Conservation (phyloP, 1,140 invertebrate genomes). For the Neotoxoptera formosana region DNA sequence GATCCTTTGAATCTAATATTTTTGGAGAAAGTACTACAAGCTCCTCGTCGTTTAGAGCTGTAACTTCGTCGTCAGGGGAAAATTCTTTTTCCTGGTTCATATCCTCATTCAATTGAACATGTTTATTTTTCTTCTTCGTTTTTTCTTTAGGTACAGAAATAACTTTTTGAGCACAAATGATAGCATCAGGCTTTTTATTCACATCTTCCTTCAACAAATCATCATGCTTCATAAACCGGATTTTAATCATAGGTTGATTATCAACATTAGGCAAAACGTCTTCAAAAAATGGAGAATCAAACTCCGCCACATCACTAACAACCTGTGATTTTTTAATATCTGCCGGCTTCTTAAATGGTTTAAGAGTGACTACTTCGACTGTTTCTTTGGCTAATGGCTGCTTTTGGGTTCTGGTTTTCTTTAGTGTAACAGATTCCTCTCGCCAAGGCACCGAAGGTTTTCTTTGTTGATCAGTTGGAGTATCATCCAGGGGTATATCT, state of each 20-base stretch:
- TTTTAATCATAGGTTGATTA: conserved; percentile 15
- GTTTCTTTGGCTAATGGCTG: conserved; percentile 63
- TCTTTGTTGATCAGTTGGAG: not conserved
- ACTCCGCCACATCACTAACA: too few relatives aligned
- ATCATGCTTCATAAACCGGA: not conserved
- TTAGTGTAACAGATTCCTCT: conserved; percentile 61
- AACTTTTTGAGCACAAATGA: conserved; percentile 28
- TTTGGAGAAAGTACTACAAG: not conserved
- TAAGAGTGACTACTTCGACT: conserved; percentile 65
- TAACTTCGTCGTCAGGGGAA: conserved; percentile 54
- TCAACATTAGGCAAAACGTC: not conserved
- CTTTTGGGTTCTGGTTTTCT: conserved; percentile 60
- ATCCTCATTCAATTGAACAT: conserved; percentile 58
- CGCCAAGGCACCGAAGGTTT: conserved; percentile 60
- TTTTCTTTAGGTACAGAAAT: conserved; percentile 15
- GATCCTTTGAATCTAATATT: not conserved
- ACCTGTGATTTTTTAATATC: not conserved
- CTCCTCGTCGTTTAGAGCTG: conserved; percentile 56
- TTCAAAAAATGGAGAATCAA: too few relatives aligned
- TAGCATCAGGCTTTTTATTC: not conserved
- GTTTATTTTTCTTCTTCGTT: conserved; percentile 43
- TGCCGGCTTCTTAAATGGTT: conserved; percentile 59
- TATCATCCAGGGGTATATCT: not conserved
- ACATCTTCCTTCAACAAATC: not conserved
- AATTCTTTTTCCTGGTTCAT: conserved; percentile 47